phyloP scores from a whole-genome alignment of 2,797 vertebrate genomes.

The Ambastaia sidthimunki region DNA sequence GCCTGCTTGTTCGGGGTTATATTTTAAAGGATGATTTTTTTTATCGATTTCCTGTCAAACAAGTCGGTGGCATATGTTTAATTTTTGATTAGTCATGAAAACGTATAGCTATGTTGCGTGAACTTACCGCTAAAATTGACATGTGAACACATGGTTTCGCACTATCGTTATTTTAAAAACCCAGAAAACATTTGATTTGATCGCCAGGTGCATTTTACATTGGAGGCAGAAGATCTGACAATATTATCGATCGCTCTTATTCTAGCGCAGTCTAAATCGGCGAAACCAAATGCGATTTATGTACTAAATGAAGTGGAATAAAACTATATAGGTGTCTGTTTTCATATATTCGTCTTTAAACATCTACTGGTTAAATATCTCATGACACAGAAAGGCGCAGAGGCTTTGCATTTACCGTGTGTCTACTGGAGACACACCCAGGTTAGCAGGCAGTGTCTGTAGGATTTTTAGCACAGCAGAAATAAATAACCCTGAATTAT shows the following conservation, averaged over 20 bases:
- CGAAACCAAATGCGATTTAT: constrained; percentile 7
- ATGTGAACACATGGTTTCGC: not conserved
- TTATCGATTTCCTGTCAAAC: constrained; percentile 31
- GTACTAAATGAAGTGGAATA: not conserved
- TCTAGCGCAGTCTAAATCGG: constrained; percentile 31
- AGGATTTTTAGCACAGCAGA: constrained; percentile 67
- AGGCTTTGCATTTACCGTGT: constrained; percentile 77
- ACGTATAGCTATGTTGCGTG: constrained; percentile 51
- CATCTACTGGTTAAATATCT: constrained; percentile 3
- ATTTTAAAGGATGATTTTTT: constrained; percentile 1
- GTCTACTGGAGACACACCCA: constrained; percentile 84
- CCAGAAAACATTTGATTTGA: not conserved
- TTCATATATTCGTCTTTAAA: not conserved
- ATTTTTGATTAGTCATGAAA: constrained; percentile 67
- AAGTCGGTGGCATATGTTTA: constrained; percentile 32
- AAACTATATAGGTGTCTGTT: not conserved
- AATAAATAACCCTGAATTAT: constrained; percentile 5
- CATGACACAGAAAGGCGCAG: constrained; percentile 45
- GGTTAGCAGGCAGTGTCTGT: constrained; percentile 76
- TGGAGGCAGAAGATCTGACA: not conserved
- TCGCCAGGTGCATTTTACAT: not conserved
- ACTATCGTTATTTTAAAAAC: not conserved
- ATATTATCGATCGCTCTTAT: constrained; percentile 34
- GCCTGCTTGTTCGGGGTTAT: not conserved
- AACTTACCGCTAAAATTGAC: constrained; percentile 12